Conservation (phyloP, 2,888 invertebrate species). For the Drosophila robusta region DNA sequence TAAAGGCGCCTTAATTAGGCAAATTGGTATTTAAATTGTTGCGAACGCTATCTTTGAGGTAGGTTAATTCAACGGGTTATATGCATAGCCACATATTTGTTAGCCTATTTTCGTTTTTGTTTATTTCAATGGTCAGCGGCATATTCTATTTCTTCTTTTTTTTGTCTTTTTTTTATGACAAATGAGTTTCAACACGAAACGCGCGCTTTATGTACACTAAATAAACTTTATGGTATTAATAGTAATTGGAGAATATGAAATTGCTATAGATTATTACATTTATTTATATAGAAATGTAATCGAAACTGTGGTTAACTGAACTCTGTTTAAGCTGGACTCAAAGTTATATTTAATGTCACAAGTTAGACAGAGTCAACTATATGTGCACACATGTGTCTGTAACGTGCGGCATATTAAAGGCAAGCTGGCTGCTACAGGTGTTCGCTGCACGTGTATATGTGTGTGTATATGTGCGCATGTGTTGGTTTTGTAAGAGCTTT, state of each 20-base stretch:
- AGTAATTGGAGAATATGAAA: constrained; percentile 6
- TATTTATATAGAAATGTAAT: background rate
- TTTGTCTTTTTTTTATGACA: constrained; percentile 7
- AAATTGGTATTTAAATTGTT: constrained; percentile 74
- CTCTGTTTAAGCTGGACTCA: constrained; percentile 13
- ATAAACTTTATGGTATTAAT: constrained; percentile 2
- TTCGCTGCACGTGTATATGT: background rate
- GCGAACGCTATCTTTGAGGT: constrained; percentile 42
- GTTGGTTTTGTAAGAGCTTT: background rate
- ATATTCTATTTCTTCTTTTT: background rate
- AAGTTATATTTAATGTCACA: background rate
- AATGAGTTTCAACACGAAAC: constrained; percentile 25
- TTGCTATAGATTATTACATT: background rate
- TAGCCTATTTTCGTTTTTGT: constrained; percentile 26
- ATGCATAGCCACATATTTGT: constrained; percentile 7
- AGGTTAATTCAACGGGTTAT: constrained; percentile 42
- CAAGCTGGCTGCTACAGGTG: constrained; percentile 32
- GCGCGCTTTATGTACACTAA: background rate
- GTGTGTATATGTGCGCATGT: background rate
- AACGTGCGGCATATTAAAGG: constrained; percentile 2
- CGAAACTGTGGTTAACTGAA: background rate
- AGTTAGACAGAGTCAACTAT: constrained; percentile 24
- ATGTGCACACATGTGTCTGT: background rate
- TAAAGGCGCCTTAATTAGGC: constrained; percentile 70
- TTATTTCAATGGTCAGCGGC: constrained; percentile 18